Evolutionary conservation across 1,140 invertebrate genomes (phyloP).

Genomic region (Leucophenga varia): DNA sequence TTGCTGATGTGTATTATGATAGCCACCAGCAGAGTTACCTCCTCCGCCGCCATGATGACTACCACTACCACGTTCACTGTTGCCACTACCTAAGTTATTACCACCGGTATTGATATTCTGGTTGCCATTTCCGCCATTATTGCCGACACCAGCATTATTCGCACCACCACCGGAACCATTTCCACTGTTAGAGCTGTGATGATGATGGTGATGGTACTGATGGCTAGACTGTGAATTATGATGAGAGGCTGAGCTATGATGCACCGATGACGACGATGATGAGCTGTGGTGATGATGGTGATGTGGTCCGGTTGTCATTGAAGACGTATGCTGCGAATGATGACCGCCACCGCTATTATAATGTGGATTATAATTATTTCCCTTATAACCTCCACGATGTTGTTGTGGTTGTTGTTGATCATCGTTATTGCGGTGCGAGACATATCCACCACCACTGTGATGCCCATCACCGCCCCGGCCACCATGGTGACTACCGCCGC

Average conservation of each 20-base stretch:
- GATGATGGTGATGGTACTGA: conserved; percentile 30
- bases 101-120: neutral
- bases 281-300: conserved; percentile 27
- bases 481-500: conserved; percentile 1
- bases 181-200: conserved; percentile 43
- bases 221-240: conserved; percentile 25
- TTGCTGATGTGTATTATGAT: conserved; percentile 28
- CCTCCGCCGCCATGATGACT: conserved; percentile 15
- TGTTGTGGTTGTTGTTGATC: too few relatives aligned
- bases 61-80: conserved; percentile 9
- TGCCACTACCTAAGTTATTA: neutral
- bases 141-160: conserved; percentile 21
- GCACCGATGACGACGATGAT: conserved; percentile 17
- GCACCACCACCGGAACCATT: conserved; percentile 5
- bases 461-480: conserved; percentile 21
- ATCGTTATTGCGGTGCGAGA: conserved; percentile 23
- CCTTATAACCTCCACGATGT: conserved; percentile 51
- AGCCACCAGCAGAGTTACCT: conserved; percentile 7
- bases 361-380: conserved; percentile 52
- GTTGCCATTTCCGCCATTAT: conserved; percentile 27
- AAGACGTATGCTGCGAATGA: conserved; percentile 28
- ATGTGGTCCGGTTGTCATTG: conserved; percentile 26
- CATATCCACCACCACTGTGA: conserved; percentile 30
- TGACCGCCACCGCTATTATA: conserved; percentile 20
- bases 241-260: conserved; percentile 21